These are phyloP conservation scores for Sternotherus odoratus DNA, from an alignment of 2,797 vertebrate genomes.

Conservation along the genomic window DNA sequence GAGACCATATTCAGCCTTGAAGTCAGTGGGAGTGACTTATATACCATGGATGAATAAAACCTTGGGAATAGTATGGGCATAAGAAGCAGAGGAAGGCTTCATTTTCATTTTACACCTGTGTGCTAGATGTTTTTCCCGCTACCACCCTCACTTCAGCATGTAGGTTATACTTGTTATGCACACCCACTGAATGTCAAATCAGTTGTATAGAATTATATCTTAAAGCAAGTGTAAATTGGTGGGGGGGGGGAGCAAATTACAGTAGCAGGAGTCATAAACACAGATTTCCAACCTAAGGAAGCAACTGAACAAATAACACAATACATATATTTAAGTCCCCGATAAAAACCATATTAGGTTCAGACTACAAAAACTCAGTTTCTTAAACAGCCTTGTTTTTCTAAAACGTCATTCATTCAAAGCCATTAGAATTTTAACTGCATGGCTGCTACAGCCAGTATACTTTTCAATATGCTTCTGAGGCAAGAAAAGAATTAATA, in stretches of 20 bases:
- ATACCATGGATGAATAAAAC: background rate
- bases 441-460: background rate
- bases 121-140: conserved; percentile 34
- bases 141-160: conserved; percentile 42
- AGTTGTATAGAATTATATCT: background rate
- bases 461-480: background rate
- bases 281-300: background rate
- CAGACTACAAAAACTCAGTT: background rate
- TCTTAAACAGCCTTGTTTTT: background rate
- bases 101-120: conserved; percentile 22
- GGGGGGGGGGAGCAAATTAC: conserved; percentile 2
- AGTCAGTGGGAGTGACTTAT: background rate
- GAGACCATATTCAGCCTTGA: background rate
- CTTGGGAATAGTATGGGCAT: background rate
- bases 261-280: conserved; percentile 3
- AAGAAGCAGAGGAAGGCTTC: conserved; percentile 18
- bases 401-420: background rate
- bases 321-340: background rate
- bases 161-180: background rate
- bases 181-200: conserved; percentile 50
- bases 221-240: conserved; percentile 6
- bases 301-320: background rate
- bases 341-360: background rate
- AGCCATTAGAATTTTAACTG: background rate
- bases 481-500: background rate